Percentiles rank a stretch among this genome's conserved stretches.
These are phyloP conservation scores for Hormaphis cornu DNA, from an alignment of 1,140 invertebrate species.

Conservation along the genomic window DNA sequence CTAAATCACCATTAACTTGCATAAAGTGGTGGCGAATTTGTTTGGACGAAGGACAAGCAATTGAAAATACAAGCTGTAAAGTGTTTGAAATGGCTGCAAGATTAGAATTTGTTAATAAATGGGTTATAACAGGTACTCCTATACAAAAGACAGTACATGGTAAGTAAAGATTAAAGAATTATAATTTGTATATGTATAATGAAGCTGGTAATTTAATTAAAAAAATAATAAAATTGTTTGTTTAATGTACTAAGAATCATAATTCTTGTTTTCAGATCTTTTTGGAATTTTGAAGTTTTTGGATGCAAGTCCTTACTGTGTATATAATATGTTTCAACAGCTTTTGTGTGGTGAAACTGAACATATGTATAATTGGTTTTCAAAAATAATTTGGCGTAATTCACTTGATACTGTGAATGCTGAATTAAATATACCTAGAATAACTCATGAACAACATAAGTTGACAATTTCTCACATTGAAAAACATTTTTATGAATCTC, in stretches of 20 bases:
- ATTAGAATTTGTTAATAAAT: constrained; percentile 53
- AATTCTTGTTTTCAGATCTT: constrained; percentile 48
- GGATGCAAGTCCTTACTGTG: constrained; percentile 49
- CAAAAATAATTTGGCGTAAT: constrained; percentile 56
- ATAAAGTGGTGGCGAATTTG: constrained; percentile 70
- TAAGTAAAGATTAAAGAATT: constrained; percentile 39
- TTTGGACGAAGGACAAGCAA: constrained; percentile 76
- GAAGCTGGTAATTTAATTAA: no score
- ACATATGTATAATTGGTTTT: constrained; percentile 14
- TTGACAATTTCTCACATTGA: constrained; percentile 47
- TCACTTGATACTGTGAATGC: constrained; percentile 53
- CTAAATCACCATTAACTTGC: constrained; percentile 53
- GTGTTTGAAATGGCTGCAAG: constrained; percentile 52
- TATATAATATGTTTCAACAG: neutral
- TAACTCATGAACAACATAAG: constrained; percentile 43
- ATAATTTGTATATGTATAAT: no score
- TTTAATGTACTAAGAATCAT: neutral
- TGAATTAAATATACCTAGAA: constrained; percentile 46
- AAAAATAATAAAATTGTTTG: neutral
- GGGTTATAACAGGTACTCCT: constrained; percentile 72
- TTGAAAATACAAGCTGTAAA: constrained; percentile 52
- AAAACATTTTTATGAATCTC: constrained; percentile 47
- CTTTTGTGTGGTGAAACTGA: constrained; percentile 41
- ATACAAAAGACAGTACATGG: constrained; percentile 54
- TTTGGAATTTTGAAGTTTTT: constrained; percentile 62